Conservation (phyloP, 2,113 vertebrate genomes). For the Dasyurus viverrinus region DNA sequence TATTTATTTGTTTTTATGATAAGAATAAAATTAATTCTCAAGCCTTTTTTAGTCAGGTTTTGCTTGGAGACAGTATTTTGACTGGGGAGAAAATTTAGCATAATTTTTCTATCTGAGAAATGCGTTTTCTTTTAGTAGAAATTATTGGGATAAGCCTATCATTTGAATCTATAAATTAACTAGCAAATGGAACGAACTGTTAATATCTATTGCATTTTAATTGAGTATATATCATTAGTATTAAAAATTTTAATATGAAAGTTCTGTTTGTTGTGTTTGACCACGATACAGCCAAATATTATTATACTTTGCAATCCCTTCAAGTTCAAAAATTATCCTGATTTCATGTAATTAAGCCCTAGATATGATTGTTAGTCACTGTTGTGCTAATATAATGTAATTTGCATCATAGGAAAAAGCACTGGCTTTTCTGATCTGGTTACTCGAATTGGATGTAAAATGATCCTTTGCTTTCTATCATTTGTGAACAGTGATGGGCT, state of each 20-base stretch:
- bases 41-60: neutral
- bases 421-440: constrained; percentile 43
- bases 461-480: constrained; percentile 59
- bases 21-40: neutral
- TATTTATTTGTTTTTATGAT: neutral
- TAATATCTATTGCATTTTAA: neutral
- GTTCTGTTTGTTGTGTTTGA: accelerated
- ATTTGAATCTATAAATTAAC: neutral
- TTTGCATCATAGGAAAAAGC: neutral
- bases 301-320: neutral
- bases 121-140: neutral
- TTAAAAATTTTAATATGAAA: accelerated
- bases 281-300: too few species aligned
- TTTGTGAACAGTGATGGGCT: constrained; percentile 71
- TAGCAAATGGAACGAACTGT: neutral
- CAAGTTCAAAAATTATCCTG: neutral
- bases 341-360: neutral
- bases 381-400: neutral
- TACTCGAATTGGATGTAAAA: constrained; percentile 63
- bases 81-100: neutral
- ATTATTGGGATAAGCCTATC: neutral
- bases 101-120: neutral
- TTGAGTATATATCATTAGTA: neutral
- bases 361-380: neutral
- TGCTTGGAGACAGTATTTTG: neutral